A percentile compares a stretch with the other conserved stretches of the same genome.
Conservation (phyloP, 92 coral and sea anemone genomes). For the Parazoanthus swiftii region DNA sequence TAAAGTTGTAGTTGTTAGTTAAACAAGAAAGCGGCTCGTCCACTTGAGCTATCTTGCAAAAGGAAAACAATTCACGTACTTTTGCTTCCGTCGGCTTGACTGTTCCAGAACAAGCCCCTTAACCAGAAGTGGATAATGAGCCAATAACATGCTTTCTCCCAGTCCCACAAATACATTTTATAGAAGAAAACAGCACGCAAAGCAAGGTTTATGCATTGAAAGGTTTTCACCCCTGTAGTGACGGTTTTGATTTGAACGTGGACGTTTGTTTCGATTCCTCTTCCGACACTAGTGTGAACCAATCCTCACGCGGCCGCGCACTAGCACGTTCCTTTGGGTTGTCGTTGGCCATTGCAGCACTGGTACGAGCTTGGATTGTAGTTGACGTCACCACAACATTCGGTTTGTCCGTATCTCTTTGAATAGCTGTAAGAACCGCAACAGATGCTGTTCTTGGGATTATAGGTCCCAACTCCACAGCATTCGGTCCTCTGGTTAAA, state of each 20-base stretch:
- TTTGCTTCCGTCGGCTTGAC: no score
- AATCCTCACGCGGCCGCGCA: neutral
- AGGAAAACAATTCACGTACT: no score
- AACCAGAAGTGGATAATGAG: neutral
- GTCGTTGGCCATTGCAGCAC: neutral
- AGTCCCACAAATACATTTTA: neutral
- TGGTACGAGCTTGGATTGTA: neutral
- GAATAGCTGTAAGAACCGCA: neutral
- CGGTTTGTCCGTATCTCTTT: neutral
- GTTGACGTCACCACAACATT: neutral
- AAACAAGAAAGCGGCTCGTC: no score
- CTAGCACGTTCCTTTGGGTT: neutral
- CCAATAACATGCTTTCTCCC: neutral
- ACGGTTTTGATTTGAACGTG: no score
- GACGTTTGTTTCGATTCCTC: neutral
- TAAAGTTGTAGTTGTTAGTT: no score
- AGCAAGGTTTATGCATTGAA: neutral
- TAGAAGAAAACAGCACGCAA: neutral
- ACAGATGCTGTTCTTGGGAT: neutral
- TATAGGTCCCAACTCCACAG: neutral
- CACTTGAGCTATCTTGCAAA: no score
- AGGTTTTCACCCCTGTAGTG: neutral
- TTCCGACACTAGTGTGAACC: neutral
- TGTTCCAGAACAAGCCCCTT: no score
- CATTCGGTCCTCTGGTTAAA: neutral